Evolutionary conservation across 2,113 vertebrate species (phyloP), one percentile per base, ranked within the genome.

Genomic region (Toxotes chatareus): DNA sequence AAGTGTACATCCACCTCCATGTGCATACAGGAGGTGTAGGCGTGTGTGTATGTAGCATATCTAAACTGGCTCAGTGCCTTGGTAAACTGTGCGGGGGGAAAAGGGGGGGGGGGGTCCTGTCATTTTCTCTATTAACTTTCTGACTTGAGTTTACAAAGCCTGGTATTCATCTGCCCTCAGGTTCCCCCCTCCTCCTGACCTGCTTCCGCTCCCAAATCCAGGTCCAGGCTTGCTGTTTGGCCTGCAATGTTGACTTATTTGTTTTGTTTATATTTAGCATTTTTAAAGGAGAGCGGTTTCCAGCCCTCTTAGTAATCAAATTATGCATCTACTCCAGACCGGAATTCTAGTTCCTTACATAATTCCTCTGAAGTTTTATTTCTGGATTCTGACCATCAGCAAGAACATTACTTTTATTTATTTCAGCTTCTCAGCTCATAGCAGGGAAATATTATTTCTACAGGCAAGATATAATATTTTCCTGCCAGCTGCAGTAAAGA

Each of bases 71-170:
- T 44, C 40, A 27, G 14, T 79, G 91, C 93, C 94, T 92, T 10
- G 2, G 87, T 92, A 94, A 94, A 95, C 93, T 74, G 72, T 65
- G 81, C 53, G 46, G 76, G 81, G 81, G 87, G 80, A 85, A 83
- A 61, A 60, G 67, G 74, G 80, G 79, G 77, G 79, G 88, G 64
- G 83, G 90, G 86, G 87, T 92, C 82, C 88, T 90, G 84, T 93
- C 87, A 92, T 91, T 94, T 94, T 93, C 92, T 94, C 88, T 90
- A 90, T 85, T 93, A 93, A 92, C 84, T 86, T 87, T 92, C 75
- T 82, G 79, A 85, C 89, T 84, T 49, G 19, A 70, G n/a, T 77
- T 80, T 59, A 96, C 94, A 95, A 94, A 94, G 93, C 77, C 79
- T 44, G 67, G 92, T 88, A 95, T 96, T 96, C 95, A 95, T 91